Evolutionary conservation across 2,113 vertebrate genomes (phyloP).

Genomic region (Petaurus breviceps): DNA sequence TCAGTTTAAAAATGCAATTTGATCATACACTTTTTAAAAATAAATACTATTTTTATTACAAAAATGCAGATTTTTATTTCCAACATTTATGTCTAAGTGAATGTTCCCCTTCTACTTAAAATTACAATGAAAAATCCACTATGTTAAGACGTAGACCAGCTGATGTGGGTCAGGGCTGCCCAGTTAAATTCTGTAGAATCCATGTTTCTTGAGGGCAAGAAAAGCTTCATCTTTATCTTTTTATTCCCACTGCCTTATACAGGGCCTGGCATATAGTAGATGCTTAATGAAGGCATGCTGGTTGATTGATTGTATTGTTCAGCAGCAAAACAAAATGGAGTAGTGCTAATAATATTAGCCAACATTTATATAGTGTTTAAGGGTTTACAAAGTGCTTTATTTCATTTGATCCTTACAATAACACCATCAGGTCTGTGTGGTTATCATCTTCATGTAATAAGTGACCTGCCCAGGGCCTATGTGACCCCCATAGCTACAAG

Average conservation of each 20-base stretch:
- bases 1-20: background rate
- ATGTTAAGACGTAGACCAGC: background rate
- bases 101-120: background rate
- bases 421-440: background rate
- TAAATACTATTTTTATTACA: background rate
- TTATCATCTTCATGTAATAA: background rate
- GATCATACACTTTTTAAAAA: background rate
- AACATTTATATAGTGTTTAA: background rate
- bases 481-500: background rate
- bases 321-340: background rate
- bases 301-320: background rate
- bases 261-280: background rate
- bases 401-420: background rate
- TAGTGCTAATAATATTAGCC: background rate
- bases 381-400: background rate
- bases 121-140: background rate
- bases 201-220: background rate
- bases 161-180: background rate
- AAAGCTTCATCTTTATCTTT: background rate
- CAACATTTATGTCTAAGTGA: background rate
- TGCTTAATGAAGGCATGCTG: background rate
- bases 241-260: background rate
- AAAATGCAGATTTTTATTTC: background rate
- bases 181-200: background rate
- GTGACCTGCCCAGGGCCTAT: background rate